These are phyloP conservation scores for Thumatha senex DNA, from an alignment of 2,888 invertebrate genomes.

Conservation along the genomic window DNA sequence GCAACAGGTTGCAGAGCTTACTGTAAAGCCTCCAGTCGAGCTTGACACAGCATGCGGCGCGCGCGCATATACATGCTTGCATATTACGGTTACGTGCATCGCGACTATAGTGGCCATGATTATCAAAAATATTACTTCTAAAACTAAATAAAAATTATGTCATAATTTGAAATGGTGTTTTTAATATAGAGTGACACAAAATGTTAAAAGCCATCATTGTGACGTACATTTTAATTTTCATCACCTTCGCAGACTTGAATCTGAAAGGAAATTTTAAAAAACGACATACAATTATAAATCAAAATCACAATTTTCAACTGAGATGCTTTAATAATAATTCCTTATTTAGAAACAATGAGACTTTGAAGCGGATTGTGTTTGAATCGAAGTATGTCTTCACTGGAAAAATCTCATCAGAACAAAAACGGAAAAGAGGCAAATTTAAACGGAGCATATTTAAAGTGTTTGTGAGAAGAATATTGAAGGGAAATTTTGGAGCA, in stretches of 20 bases:
- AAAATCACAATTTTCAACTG: slow-evolving; percentile 59
- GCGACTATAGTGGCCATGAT: slow-evolving; percentile 34
- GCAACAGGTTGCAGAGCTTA: slow-evolving; percentile 69
- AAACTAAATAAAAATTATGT: slow-evolving; percentile 22
- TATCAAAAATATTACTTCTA: slow-evolving; percentile 8
- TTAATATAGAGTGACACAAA: slow-evolving; percentile 44
- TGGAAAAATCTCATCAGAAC: slow-evolving; percentile 74
- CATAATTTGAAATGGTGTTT: slow-evolving; percentile 17
- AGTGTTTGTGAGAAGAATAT: slow-evolving; percentile 73
- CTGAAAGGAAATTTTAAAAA: slow-evolving; percentile 75
- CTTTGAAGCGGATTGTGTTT: slow-evolving; percentile 64
- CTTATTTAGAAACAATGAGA: slow-evolving; percentile 71
- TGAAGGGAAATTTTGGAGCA: slow-evolving; percentile 72
- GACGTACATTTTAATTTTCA: slow-evolving; percentile 51
- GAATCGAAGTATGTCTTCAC: slow-evolving; percentile 77
- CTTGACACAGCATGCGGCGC: slow-evolving; percentile 69
- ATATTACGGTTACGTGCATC: slow-evolving; percentile 29
- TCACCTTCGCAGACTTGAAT: slow-evolving; percentile 58
- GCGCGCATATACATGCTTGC: slow-evolving; percentile 26
- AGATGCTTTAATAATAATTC: slow-evolving; percentile 67
- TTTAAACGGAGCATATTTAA: slow-evolving; percentile 66
- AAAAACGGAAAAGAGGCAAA: slow-evolving; percentile 59
- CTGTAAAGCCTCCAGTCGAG: slow-evolving; percentile 77
- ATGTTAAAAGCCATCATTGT: slow-evolving; percentile 54
- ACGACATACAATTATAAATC: slow-evolving; percentile 73